Evolutionary conservation across 2,888 invertebrate species (phyloP).

Genomic region (Chesias legatella): DNA sequence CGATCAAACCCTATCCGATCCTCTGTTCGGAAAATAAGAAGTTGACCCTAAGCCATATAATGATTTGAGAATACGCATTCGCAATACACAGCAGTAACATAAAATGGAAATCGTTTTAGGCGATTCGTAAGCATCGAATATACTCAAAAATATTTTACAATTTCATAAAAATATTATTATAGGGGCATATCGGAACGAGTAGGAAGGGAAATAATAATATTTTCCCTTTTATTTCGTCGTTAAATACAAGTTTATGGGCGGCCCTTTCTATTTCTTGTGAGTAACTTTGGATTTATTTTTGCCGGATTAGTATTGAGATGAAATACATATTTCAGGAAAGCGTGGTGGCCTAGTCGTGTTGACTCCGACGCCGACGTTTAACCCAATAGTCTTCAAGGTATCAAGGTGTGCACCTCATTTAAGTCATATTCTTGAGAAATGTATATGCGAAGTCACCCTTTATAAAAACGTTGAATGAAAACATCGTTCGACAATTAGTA

Average conservation of each 20-base stretch:
- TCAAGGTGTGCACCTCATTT: too few species aligned
- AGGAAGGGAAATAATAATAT: conserved; percentile 24
- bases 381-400: not conserved
- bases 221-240: conserved; percentile 25
- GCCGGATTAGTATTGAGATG: conserved; percentile 8
- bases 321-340: too few species aligned
- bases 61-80: too few species aligned
- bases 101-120: conserved; percentile 14
- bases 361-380: too few species aligned
- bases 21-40: too few species aligned
- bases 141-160: conserved; percentile 30
- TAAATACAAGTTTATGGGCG: conserved; percentile 25
- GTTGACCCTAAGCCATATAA: too few species aligned
- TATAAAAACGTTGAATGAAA: too few species aligned
- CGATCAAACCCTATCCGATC: too few species aligned
- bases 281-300: conserved; percentile 5
- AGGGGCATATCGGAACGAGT: conserved; percentile 15
- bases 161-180: conserved; percentile 29
- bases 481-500: too few species aligned
- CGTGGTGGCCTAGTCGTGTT: too few species aligned
- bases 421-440: too few species aligned
- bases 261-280: conserved; percentile 21
- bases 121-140: conserved; percentile 22
- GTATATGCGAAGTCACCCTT: too few species aligned
- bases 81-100: conserved; percentile 11